Conservation (phyloP, 2,888 invertebrate species). For the Podotricha telesiphe region DNA sequence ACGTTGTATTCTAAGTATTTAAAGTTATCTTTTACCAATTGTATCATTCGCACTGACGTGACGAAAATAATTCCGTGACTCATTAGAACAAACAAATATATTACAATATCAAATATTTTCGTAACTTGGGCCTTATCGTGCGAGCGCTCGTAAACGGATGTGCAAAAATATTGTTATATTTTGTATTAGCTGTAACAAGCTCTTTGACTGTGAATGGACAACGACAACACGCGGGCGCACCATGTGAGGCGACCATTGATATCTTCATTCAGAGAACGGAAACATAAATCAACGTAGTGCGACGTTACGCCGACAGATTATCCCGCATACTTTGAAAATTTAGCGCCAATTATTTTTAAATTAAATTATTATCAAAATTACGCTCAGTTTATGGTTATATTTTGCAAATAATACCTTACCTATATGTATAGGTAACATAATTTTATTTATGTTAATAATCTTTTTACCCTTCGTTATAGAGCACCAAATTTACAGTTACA, state of each 20-base stretch:
- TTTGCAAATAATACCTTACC: neutral
- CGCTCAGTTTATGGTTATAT: neutral
- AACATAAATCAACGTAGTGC: slow-evolving; percentile 74
- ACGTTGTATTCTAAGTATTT: neutral
- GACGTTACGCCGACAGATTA: slow-evolving; percentile 55
- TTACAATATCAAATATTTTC: slow-evolving; percentile 25
- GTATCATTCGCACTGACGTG: neutral
- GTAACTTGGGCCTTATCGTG: slow-evolving; percentile 13
- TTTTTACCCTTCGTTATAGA: no score
- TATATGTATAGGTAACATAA: neutral
- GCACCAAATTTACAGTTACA: no score
- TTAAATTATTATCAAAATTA: neutral
- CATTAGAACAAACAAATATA: slow-evolving; percentile 19
- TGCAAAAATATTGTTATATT: slow-evolving; percentile 46
- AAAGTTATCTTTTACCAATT: slow-evolving; percentile 1
- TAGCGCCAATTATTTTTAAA: slow-evolving; percentile 25
- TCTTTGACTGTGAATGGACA: slow-evolving; percentile 70
- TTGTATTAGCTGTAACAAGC: slow-evolving; percentile 55
- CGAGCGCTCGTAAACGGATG: slow-evolving; percentile 24
- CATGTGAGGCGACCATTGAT: slow-evolving; percentile 72
- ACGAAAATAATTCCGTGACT: slow-evolving; percentile 10
- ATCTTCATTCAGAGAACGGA: slow-evolving; percentile 76
- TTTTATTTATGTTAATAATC: no score
- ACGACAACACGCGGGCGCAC: slow-evolving; percentile 57
- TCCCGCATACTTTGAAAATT: slow-evolving; percentile 46